Base-by-base conservation (phyloP, 2,888 invertebrate genomes). In the Eugnorisma glareosa region DNA sequence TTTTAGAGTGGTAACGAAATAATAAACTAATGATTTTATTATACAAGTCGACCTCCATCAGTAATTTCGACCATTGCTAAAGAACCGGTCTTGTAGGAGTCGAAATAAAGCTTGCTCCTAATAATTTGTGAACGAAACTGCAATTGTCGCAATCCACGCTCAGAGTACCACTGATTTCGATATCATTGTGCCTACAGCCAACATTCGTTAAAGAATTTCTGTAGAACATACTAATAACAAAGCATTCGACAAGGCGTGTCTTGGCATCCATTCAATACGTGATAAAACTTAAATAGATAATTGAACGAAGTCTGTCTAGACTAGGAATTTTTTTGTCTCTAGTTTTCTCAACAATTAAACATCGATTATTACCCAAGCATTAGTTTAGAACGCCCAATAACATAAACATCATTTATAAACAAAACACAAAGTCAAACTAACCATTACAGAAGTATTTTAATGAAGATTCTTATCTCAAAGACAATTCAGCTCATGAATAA, bases 41-140 rank as follows among this genome's bases (percentile, higher is more conserved):
- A 88, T 88, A 82, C 87, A 81, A 83, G 88, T 88, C 89, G 91
- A 89, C 93, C 93, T 93, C 91, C 88, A 86, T 82, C 82, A 85
- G 84, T 90, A 91, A 92, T 91, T 89, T 88, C 76, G 87, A 89
- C 85, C 86, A 91, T 94, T 92, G 91, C 92, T 86, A 92, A 92
- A 91, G 81, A 92, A 93, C 93, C 91, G 89, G 92, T 91, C 86
- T 86, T 88, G 90, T 91, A 90, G 91, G 90, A 90, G 88, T 89
- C 81, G 87, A 89, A 89, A 89, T 89, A 88, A 88, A 86, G 86
- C 84, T 82, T 87, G 83, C 74, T 79, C 71, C 77, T 87, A 87
- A 82, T 75, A 73, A 85, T 84, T 85, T 86, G 82, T 83, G 76
- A 86, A 86, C 88, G 84, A 86, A 79, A 86, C 66, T 83, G 76